These are phyloP conservation scores for Notothenia coriiceps DNA, from an alignment of 2,113 vertebrate species.

Conservation along the genomic window DNA sequence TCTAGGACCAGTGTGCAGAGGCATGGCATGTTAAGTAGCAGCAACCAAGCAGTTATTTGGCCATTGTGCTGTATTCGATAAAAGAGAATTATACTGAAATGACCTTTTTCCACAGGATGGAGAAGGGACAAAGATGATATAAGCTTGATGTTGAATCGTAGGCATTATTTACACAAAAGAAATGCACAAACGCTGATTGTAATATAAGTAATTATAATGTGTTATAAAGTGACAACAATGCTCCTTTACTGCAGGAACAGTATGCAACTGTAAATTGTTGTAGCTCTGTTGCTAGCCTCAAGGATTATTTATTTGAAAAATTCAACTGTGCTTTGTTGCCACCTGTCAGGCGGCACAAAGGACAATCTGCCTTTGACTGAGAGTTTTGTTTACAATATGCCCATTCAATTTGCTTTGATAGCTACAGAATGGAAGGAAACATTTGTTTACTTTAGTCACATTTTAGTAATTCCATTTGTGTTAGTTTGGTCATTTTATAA, in stretches of 20 bases:
- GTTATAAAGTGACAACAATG: neutral
- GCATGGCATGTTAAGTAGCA: slow-evolving; percentile 52
- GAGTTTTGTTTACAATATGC: slow-evolving; percentile 44
- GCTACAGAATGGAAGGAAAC: slow-evolving; percentile 13
- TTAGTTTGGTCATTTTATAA: too few species aligned
- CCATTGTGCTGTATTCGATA: slow-evolving; percentile 44
- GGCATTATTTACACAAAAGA: too few species aligned
- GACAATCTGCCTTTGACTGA: slow-evolving; percentile 54
- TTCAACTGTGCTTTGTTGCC: slow-evolving; percentile 63
- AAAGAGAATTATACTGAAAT: slow-evolving; percentile 26
- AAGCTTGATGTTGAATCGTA: neutral
- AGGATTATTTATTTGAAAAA: slow-evolving; percentile 62
- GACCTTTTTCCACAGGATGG: slow-evolving; percentile 28
- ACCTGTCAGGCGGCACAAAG: slow-evolving; percentile 58
- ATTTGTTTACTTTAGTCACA: too few species aligned
- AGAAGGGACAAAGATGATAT: neutral
- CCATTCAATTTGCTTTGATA: slow-evolving; percentile 24
- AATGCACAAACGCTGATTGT: too few species aligned
- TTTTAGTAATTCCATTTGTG: too few species aligned
- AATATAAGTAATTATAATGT: neutral
- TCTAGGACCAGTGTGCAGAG: slow-evolving; percentile 43
- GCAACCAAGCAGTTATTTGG: slow-evolving; percentile 43
- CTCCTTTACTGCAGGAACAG: slow-evolving; percentile 38
- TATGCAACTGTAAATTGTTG: slow-evolving; percentile 55
- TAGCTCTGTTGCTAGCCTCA: slow-evolving; percentile 45